A percentile compares a stretch with the other conserved stretches of the same genome.
Evolutionary conservation across 2,888 invertebrate genomes (phyloP).

Genomic region (Lamproptera curius): DNA sequence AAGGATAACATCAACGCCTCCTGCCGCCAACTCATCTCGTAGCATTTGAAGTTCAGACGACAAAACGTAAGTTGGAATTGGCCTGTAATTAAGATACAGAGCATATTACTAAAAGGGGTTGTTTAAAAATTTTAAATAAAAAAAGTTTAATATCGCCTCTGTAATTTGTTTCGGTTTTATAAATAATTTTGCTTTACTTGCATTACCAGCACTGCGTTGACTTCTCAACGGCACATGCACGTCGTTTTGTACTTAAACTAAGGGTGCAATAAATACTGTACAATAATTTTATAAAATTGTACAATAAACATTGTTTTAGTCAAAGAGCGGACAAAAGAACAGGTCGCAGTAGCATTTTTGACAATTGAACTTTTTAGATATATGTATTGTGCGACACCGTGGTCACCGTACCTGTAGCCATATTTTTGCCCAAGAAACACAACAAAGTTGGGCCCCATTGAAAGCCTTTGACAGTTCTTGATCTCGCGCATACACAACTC

Average conservation of each 20-base stretch:
- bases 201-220: too few species aligned
- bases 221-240: too few species aligned
- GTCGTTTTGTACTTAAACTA: too few species aligned
- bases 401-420: slow-evolving; percentile 84
- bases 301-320: slow-evolving; percentile 90
- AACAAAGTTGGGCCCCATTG: slow-evolving; percentile 99
- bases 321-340: not conserved
- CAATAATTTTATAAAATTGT: too few species aligned
- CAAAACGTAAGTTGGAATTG: slow-evolving; percentile 96
- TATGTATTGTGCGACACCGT: not conserved
- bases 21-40: slow-evolving; percentile 89
- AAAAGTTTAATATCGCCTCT: too few species aligned
- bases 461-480: slow-evolving; percentile 96
- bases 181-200: too few species aligned
- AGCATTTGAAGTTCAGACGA: slow-evolving; percentile 94
- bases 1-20: slow-evolving; percentile 88
- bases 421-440: slow-evolving; percentile 99
- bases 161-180: too few species aligned
- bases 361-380: not conserved
- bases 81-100: slow-evolving; percentile 69
- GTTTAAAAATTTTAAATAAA: too few species aligned
- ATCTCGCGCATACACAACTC: slow-evolving; percentile 99
- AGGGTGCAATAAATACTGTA: too few species aligned
- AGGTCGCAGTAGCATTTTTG: not conserved
- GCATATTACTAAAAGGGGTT: too few species aligned